Conservation (phyloP, 2,797 vertebrate species). For the Varecia variegata region DNA sequence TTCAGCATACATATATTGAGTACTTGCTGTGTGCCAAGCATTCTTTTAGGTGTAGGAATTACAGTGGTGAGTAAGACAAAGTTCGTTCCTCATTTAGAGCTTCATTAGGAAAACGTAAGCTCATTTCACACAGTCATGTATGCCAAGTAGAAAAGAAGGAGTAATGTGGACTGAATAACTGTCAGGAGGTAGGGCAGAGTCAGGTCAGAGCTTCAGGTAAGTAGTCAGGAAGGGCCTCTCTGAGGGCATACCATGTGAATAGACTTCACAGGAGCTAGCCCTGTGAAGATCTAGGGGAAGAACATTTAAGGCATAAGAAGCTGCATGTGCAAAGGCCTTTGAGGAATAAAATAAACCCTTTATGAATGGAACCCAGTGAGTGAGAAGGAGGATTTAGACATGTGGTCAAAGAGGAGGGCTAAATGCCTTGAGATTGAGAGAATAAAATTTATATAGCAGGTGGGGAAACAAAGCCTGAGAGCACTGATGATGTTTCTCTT, state of each 20-base stretch:
- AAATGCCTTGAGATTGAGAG: neutral
- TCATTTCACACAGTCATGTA: neutral
- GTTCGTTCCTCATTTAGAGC: neutral
- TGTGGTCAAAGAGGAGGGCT: neutral
- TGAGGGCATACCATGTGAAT: neutral
- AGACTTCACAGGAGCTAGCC: neutral
- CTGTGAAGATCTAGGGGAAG: neutral
- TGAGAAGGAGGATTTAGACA: neutral
- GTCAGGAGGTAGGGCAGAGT: neutral
- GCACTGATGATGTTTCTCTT: neutral
- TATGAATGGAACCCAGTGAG: neutral
- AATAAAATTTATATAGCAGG: neutral
- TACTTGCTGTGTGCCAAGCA: neutral
- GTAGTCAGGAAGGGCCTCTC: neutral
- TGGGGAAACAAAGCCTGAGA: neutral
- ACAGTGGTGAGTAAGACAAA: neutral
- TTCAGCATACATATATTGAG: neutral
- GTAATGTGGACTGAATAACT: neutral
- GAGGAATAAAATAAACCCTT: neutral
- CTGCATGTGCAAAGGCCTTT: neutral
- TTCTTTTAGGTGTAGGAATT: neutral
- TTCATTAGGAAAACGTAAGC: neutral
- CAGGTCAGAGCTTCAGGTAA: neutral
- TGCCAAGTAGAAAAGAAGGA: neutral
- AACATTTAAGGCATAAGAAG: neutral